A percentile compares a stretch with the other conserved stretches of the same genome.
These are phyloP conservation scores for Listronotus bonariensis DNA, from an alignment of 1,140 invertebrate genomes.

Conservation along the genomic window DNA sequence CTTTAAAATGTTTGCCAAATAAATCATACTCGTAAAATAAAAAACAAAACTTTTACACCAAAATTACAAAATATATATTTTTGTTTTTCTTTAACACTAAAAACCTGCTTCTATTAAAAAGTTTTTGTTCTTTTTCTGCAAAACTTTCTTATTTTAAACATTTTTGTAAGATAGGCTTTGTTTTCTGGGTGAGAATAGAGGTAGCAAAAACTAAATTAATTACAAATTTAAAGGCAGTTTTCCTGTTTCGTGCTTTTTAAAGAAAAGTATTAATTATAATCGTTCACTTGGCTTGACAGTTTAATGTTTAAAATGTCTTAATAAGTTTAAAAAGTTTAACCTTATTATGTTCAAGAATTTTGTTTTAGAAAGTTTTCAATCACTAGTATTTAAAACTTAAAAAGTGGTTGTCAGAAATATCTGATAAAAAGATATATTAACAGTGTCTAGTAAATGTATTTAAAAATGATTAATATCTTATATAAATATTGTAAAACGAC, in stretches of 20 bases:
- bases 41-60: no score
- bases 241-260: slow-evolving; percentile 7
- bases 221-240: slow-evolving; percentile 20
- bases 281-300: slow-evolving; percentile 4
- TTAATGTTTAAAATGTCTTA: slow-evolving; percentile 6
- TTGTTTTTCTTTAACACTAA: not conserved
- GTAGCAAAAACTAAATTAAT: slow-evolving; percentile 22
- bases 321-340: slow-evolving; percentile 10
- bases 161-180: slow-evolving; percentile 15
- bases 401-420: no score
- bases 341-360: no score
- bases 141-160: slow-evolving; percentile 19
- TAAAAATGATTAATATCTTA: no score
- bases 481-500: no score
- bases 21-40: no score
- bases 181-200: slow-evolving; percentile 6
- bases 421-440: no score
- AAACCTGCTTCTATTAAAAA: not conserved
- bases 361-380: no score
- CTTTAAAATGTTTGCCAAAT: no score
- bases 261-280: slow-evolving; percentile 20
- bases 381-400: no score
- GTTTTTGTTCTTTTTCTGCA: not conserved
- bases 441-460: no score
- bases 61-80: no score